A percentile compares a stretch with the other conserved stretches of the same genome.
Evolutionary conservation across 2,113 vertebrate species (phyloP).

Genomic region (Coryphaenoides rupestris): DNA sequence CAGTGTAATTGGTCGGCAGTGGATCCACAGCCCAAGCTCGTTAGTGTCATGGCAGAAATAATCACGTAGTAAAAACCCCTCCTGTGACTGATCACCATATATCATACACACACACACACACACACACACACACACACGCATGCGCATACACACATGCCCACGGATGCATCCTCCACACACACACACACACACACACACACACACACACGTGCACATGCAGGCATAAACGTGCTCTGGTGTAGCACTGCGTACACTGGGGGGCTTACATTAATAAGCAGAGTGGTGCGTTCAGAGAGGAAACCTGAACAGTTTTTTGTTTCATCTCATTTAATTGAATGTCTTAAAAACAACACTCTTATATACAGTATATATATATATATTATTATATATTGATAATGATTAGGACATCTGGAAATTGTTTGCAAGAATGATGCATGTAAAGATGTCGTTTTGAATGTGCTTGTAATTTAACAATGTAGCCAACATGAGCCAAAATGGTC

Average conservation of each 20-base stretch:
- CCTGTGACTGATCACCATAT: slow-evolving; percentile 72
- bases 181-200: slow-evolving; percentile 37
- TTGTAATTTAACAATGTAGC: too few species aligned
- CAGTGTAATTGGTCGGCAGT: slow-evolving; percentile 73
- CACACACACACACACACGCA: slow-evolving; percentile 9
- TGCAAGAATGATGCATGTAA: too few species aligned
- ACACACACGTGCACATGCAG: neutral
- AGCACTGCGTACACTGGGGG: slow-evolving; percentile 20
- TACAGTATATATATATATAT: too few species aligned
- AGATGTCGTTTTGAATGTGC: too few species aligned
- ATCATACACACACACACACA: slow-evolving; percentile 58
- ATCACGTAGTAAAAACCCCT: slow-evolving; percentile 75
- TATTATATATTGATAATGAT: too few species aligned
- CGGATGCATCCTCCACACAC: slow-evolving; percentile 13
- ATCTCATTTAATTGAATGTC: too few species aligned
- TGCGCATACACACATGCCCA: neutral
- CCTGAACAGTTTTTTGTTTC: neutral
- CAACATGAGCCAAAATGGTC: too few species aligned
- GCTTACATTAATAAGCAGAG: slow-evolving; percentile 54
- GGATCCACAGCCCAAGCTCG: slow-evolving; percentile 71
- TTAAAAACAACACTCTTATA: too few species aligned
- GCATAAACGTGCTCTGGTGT: too few species aligned
- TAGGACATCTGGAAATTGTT: too few species aligned
- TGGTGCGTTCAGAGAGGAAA: slow-evolving; percentile 45
- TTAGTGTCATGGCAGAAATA: slow-evolving; percentile 77